Evolutionary conservation across 2,113 vertebrate genomes (phyloP).

Genomic region (Microcebus griseorufus): DNA sequence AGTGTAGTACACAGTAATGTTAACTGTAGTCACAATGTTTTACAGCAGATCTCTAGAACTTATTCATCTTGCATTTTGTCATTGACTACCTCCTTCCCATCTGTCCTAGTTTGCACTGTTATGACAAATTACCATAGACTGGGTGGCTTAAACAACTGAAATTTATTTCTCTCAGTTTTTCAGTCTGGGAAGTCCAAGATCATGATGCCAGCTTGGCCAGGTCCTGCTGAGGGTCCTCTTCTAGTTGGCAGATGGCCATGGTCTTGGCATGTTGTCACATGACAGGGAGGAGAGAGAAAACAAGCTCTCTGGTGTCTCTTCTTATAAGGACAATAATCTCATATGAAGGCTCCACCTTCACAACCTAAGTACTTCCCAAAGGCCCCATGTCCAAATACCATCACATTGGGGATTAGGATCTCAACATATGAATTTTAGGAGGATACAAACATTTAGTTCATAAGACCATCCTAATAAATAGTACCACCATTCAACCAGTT

Average conservation of each 20-base stretch:
- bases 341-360: background rate
- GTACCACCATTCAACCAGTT: background rate
- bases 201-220: background rate
- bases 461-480: background rate
- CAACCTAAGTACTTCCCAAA: background rate
- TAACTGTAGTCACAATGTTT: background rate
- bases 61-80: background rate
- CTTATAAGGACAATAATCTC: background rate
- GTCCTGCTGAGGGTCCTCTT: background rate
- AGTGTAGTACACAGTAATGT: background rate
- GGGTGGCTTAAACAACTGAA: background rate
- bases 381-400: background rate
- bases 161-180: background rate
- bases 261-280: background rate
- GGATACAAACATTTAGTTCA: background rate
- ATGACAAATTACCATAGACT: background rate
- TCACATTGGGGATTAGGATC: background rate
- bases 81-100: background rate
- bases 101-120: background rate
- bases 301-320: background rate
- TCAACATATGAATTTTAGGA: background rate
- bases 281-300: background rate
- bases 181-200: background rate
- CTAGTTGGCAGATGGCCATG: background rate
- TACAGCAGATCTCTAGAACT: background rate